Base-by-base conservation (phyloP, 35 echinoderm and acorn worm genomes). In the Lytechinus variegatus region DNA sequence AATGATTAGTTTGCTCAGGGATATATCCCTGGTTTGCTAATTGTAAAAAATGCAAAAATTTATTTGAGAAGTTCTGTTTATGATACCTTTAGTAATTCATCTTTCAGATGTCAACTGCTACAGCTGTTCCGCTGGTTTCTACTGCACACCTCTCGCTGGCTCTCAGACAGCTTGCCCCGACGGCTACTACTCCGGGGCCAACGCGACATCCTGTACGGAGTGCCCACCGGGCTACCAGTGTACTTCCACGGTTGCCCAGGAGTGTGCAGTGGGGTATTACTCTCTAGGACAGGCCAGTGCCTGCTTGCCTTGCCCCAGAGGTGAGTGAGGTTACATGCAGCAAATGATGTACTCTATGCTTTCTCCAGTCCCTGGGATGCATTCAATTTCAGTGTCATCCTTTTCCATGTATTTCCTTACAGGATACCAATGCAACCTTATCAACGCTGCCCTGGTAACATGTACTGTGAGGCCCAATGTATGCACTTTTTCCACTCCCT, bases 151-250 rank as follows among this genome's bases (percentile, higher is more conserved):
- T 0, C 87, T 90, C 3, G 71, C 97, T 0, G 94, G 90, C 21
- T 89, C 89, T 86, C 96, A 95, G 52, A 52, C 95, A 4, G 89
- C 95, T 52, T 99, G 98, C 55, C 53, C 91, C 3, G 94, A 95
- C 52, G 98, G 98, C 7, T 98, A 96, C 95, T 99, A 99, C 95
- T 95, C 96, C 6, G 28, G 55, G 9, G 96, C 87, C 44, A 88
- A 54, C 54, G 96, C 95, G 29, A 97, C 87, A 3, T 94, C 56
- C 10, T 99, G 98, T 72, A 14, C 66, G 10, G 97, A 97, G 14
- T 99, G 98, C 54, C 97, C 97, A 2, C 94, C 98, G 52, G 98
- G 98, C 10, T 96, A 61, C 27, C 96, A 98, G 95, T 99, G 98
- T 91, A 97, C 97, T 27, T 92, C 95, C 19, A 97, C 95, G 29